phyloP scores from a whole-genome alignment of 2,888 invertebrate genomes.

The Suillia variegata region DNA sequence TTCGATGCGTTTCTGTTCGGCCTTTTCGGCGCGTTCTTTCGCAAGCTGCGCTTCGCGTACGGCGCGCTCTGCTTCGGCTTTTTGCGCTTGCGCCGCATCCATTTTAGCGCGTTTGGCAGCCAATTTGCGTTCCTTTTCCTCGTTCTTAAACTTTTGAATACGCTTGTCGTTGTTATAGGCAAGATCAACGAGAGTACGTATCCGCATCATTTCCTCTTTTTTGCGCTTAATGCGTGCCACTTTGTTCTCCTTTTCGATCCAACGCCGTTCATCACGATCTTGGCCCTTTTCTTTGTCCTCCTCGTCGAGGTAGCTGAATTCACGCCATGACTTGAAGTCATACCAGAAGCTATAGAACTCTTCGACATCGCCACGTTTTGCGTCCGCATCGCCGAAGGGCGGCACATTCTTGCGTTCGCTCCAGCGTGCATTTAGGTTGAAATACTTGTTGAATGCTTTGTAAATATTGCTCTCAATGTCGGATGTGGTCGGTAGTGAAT shows the following conservation, averaged over 20 bases:
- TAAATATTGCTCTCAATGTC: constrained; percentile 84
- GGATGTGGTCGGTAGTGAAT: constrained; percentile 77
- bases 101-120: constrained; percentile 88
- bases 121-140: constrained; percentile 88
- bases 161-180: constrained; percentile 95
- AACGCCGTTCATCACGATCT: constrained; percentile 93
- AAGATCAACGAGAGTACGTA: constrained; percentile 88
- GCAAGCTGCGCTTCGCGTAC: constrained; percentile 74
- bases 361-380: constrained; percentile 85
- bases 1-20: constrained; percentile 81
- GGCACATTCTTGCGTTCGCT: constrained; percentile 88
- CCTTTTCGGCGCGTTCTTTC: constrained; percentile 79
- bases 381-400: constrained; percentile 74
- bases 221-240: constrained; percentile 88
- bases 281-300: constrained; percentile 98
- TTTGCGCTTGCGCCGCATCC: constrained; percentile 80
- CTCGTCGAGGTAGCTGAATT: constrained; percentile 97
- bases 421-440: constrained; percentile 86
- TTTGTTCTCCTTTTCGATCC: constrained; percentile 99
- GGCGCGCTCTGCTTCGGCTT: constrained; percentile 82
- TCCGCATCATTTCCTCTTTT: constrained; percentile 95
- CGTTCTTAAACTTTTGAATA: constrained; percentile 89
- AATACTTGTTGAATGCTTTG: constrained; percentile 69
- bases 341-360: constrained; percentile 98
- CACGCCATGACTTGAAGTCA: constrained; percentile 98